phyloP scores from a whole-genome alignment of 2,888 invertebrate species.

The Subacronicta megacephala region DNA sequence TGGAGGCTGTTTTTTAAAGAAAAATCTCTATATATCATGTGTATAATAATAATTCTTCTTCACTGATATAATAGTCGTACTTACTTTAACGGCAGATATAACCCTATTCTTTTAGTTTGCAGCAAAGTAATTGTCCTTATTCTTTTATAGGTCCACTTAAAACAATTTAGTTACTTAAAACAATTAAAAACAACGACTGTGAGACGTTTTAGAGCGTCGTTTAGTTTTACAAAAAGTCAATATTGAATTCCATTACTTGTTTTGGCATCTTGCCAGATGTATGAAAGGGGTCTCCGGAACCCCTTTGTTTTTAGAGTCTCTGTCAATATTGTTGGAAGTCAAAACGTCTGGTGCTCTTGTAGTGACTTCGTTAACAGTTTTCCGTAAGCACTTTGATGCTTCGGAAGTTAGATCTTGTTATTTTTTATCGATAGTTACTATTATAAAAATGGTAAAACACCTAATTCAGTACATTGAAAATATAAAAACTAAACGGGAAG shows the following conservation, averaged over 20 bases:
- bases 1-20: too few species aligned
- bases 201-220: conserved; percentile 42
- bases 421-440: too few species aligned
- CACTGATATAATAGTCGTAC: too few species aligned
- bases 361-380: conserved; percentile 59
- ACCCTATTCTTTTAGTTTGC: background rate
- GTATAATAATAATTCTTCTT: too few species aligned
- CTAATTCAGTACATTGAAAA: too few species aligned
- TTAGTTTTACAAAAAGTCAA: conserved; percentile 52
- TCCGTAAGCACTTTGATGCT: conserved; percentile 35
- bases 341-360: conserved; percentile 52
- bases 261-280: conserved; percentile 66
- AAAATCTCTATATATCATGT: too few species aligned
- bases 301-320: conserved; percentile 60
- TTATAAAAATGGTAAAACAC: too few species aligned
- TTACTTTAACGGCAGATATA: too few species aligned
- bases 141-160: conserved; percentile 9
- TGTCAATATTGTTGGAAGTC: conserved; percentile 65
- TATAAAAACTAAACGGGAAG: too few species aligned
- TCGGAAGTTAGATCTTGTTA: conserved; percentile 5
- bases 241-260: conserved; percentile 56
- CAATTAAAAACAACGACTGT: conserved; percentile 39
- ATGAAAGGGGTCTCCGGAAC: conserved; percentile 65
- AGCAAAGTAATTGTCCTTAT: conserved; percentile 6
- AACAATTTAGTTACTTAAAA: conserved; percentile 25